Conservation (phyloP, 2,797 vertebrate genomes). For the Pelodytes ibericus region DNA sequence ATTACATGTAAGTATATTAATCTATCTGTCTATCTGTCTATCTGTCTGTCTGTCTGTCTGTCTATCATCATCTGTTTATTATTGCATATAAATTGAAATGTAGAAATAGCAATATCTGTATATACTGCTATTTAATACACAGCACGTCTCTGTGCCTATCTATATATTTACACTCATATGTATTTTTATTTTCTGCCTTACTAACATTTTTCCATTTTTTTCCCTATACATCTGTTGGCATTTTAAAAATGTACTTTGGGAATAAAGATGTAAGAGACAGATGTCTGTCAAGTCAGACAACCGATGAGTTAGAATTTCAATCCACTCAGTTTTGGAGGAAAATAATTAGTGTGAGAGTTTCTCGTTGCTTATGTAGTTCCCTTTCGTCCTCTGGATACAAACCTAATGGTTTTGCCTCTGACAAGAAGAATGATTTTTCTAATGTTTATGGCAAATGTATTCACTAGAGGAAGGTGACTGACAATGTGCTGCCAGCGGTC, state of each 20-base stretch:
- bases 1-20: too few species aligned
- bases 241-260: conserved; percentile 60
- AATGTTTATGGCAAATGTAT: conserved; percentile 86
- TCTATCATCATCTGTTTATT: too few species aligned
- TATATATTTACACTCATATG: too few species aligned
- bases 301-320: conserved; percentile 57
- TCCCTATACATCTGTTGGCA: conserved; percentile 52
- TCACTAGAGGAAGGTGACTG: conserved; percentile 77
- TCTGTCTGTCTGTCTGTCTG: too few species aligned
- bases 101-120: too few species aligned
- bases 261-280: conserved; percentile 70
- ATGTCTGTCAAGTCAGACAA: conserved; percentile 70
- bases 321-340: conserved; percentile 48
- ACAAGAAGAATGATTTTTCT: conserved; percentile 81
- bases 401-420: conserved; percentile 76
- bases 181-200: background rate
- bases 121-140: too few species aligned
- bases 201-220: conserved; percentile 14
- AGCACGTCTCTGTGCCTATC: too few species aligned
- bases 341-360: conserved; percentile 65
- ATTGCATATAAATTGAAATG: too few species aligned
- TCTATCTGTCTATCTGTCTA: too few species aligned
- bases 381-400: conserved; percentile 74
- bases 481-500: conserved; percentile 75
- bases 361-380: conserved; percentile 70